Percentiles rank a stretch among this genome's conserved stretches.
phyloP scores from a whole-genome alignment of 2,113 vertebrate genomes.

The Ramphastos sulfuratus region DNA sequence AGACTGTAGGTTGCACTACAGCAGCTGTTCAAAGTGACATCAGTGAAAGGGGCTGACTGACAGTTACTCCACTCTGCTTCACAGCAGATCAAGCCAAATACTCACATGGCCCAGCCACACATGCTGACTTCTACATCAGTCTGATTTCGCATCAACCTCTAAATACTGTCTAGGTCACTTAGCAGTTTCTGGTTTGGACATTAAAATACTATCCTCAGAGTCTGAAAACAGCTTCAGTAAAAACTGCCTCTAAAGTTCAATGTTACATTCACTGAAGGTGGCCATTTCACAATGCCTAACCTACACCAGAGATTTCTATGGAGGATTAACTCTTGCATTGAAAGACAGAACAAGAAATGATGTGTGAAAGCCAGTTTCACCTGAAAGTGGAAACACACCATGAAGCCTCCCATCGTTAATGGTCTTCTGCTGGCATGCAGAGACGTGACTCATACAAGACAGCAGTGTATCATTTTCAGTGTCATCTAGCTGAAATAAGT shows the following conservation, averaged over 20 bases:
- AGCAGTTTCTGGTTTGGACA: not conserved
- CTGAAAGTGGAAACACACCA: slow-evolving; percentile 60
- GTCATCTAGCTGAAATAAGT: slow-evolving; percentile 65
- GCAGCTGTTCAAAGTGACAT: not conserved
- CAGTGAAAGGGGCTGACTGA: not conserved
- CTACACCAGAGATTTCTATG: not conserved
- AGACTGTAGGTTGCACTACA: not conserved
- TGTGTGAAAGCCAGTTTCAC: slow-evolving; percentile 57
- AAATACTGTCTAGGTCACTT: not conserved
- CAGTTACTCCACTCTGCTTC: not conserved
- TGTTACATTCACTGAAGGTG: not conserved
- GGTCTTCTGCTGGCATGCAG: slow-evolving; percentile 57
- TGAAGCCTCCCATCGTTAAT: not conserved
- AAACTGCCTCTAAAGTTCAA: not conserved
- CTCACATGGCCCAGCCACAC: not conserved
- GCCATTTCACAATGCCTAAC: not conserved
- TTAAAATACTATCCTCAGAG: not conserved
- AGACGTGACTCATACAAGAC: slow-evolving; percentile 67
- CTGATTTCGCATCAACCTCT: not conserved
- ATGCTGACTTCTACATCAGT: not conserved
- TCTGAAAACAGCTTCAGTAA: not conserved
- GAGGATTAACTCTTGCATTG: not conserved
- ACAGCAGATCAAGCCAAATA: not conserved
- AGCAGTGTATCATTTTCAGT: slow-evolving; percentile 73
- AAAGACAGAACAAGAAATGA: not conserved